Evolutionary conservation across 2,797 vertebrate genomes (phyloP).

Genomic region (Muscicapa striata): DNA sequence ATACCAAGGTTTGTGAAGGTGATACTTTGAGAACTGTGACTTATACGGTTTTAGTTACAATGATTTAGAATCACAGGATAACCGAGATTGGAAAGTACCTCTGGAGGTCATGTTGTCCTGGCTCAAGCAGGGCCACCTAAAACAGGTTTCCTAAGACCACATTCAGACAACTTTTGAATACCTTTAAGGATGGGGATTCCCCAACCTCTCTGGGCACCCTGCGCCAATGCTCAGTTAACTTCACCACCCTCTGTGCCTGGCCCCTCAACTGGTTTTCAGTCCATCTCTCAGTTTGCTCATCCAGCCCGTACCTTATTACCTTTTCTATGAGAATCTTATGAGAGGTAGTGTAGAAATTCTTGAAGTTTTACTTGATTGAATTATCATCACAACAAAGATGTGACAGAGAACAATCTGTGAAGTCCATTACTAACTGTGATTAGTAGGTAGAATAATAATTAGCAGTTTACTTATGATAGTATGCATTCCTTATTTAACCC

Average conservation of each 20-base stretch:
- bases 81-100: not conserved
- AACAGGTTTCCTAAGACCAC: not conserved
- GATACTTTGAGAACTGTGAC: not conserved
- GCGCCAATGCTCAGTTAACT: rapidly evolving
- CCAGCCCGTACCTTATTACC: not conserved
- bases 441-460: not conserved
- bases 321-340: not conserved
- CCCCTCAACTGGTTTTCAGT: not conserved
- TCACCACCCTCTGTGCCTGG: not conserved
- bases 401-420: not conserved
- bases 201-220: not conserved
- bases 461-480: not conserved
- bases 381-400: not conserved
- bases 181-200: too few relatives aligned
- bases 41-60: not conserved
- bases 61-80: not conserved
- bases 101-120: not conserved
- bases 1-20: not conserved
- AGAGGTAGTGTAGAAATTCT: not conserved
- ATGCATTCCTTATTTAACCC: not conserved
- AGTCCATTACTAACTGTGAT: not conserved
- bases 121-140: not conserved
- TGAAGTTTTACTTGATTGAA: not conserved
- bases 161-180: not conserved
- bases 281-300: not conserved